Conservation (phyloP, 23 tunicate genomes). For the Styela plicata region DNA sequence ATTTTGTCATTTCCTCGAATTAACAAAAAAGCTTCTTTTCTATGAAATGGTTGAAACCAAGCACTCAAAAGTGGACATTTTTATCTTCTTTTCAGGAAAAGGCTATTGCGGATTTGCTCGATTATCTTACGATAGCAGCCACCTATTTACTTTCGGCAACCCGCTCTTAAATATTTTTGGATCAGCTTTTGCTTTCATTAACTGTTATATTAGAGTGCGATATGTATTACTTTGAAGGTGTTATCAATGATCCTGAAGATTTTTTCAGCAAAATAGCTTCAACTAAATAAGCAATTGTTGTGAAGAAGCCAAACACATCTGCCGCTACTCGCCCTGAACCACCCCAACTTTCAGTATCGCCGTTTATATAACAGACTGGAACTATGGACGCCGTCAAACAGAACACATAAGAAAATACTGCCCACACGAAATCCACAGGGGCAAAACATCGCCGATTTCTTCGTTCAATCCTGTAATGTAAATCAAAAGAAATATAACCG, state of each 20-base stretch:
- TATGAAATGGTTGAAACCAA: no score
- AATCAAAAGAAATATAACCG: slow-evolving; percentile 52
- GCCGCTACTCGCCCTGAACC: slow-evolving; percentile 49
- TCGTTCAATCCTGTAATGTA: slow-evolving; percentile 45
- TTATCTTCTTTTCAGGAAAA: no score
- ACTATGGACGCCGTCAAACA: slow-evolving; percentile 70
- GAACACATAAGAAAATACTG: slow-evolving; percentile 55
- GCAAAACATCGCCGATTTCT: slow-evolving; percentile 36
- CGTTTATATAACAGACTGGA: slow-evolving; percentile 40
- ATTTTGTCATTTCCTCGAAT: no score
- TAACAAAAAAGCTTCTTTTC: no score
- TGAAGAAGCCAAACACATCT: slow-evolving; percentile 69
- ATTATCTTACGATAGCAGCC: no score
- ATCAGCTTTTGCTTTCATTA: no score
- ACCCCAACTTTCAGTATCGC: slow-evolving; percentile 10
- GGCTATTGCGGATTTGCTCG: no score
- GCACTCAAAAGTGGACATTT: no score
- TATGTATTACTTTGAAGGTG: no score
- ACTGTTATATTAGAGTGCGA: no score
- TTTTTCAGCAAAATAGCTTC: slow-evolving; percentile 60
- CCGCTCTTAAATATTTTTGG: no score
- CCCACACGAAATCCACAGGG: slow-evolving; percentile 63
- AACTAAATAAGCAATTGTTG: slow-evolving; percentile 47
- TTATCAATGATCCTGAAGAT: background rate
- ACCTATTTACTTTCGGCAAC: no score